These are phyloP conservation scores for Microvelia longipes DNA, from an alignment of 1,140 invertebrate genomes.

Conservation along the genomic window DNA sequence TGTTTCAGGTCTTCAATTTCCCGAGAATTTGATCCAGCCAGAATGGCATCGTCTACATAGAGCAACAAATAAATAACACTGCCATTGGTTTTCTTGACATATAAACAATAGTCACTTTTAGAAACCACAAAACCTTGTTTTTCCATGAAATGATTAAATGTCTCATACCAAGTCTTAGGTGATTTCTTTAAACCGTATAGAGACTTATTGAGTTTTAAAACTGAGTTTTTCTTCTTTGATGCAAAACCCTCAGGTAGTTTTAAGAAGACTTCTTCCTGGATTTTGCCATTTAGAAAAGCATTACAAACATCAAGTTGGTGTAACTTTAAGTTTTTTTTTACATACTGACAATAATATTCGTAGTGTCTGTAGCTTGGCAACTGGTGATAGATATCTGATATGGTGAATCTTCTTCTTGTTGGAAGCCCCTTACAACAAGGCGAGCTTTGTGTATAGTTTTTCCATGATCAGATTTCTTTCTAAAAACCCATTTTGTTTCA, in stretches of 20 bases:
- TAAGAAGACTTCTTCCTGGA: slow-evolving; percentile 30
- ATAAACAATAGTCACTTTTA: no score
- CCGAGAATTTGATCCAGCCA: neutral
- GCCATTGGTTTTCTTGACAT: neutral
- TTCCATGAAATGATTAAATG: no score
- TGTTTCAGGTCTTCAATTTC: neutral
- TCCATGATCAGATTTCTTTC: neutral
- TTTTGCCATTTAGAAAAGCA: slow-evolving; percentile 29
- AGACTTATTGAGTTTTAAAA: slow-evolving; percentile 26
- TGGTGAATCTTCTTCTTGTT: slow-evolving; percentile 18
- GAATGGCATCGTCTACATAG: neutral
- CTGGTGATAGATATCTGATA: slow-evolving; percentile 27
- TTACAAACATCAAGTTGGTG: slow-evolving; percentile 26
- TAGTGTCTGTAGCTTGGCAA: slow-evolving; percentile 24
- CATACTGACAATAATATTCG: slow-evolving; percentile 23
- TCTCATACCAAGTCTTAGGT: slow-evolving; percentile 23
- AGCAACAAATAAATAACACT: neutral
- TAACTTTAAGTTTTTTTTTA: slow-evolving; percentile 16
- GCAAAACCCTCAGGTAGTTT: slow-evolving; percentile 26
- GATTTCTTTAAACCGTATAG: slow-evolving; percentile 30
- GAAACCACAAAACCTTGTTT: no score
- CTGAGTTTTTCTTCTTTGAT: slow-evolving; percentile 16
- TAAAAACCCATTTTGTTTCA: slow-evolving; percentile 1
- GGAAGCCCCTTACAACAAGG: neutral
- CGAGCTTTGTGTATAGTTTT: neutral